phyloP scores from a whole-genome alignment of 2,888 invertebrate genomes.

The Hecatera dysodea region DNA sequence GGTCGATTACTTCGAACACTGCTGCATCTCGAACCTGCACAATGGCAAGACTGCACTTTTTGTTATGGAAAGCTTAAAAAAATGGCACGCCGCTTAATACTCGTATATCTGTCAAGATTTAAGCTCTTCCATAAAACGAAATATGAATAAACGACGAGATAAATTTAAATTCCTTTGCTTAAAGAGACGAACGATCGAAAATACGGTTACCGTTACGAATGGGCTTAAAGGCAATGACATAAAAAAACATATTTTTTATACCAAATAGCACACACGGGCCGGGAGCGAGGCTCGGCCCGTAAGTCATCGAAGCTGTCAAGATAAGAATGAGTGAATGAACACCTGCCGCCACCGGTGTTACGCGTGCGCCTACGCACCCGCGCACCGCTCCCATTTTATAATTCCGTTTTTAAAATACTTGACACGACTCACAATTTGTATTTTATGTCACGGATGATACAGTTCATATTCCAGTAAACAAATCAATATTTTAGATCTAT shows the following conservation, averaged over 20 bases:
- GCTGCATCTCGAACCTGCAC: constrained; percentile 60
- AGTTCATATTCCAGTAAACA: constrained; percentile 72
- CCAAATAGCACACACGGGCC: constrained; percentile 86
- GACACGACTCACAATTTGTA: constrained; percentile 64
- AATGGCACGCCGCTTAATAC: constrained; percentile 62
- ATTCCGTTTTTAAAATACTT: constrained; percentile 75
- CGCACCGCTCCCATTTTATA: constrained; percentile 72
- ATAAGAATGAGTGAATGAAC: constrained; percentile 90
- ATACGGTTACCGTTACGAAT: constrained; percentile 89
- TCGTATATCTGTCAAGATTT: constrained; percentile 81
- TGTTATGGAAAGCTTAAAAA: constrained; percentile 64
- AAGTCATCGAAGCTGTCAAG: constrained; percentile 90
- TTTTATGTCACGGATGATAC: constrained; percentile 69
- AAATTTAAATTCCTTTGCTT: constrained; percentile 80
- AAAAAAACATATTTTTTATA: constrained; percentile 82
- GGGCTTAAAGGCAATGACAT: constrained; percentile 86
- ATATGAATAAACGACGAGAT: constrained; percentile 79
- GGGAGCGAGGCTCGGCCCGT: constrained; percentile 81
- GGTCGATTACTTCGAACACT: constrained; percentile 71
- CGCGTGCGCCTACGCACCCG: constrained; percentile 87
- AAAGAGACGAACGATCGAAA: constrained; percentile 83
- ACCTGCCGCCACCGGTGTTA: constrained; percentile 90
- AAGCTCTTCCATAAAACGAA: constrained; percentile 78
- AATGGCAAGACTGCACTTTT: constrained; percentile 61
- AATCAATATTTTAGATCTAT: constrained; percentile 68